phyloP scores from a whole-genome alignment of 2,113 vertebrate species.

The Gymnogyps californianus region DNA sequence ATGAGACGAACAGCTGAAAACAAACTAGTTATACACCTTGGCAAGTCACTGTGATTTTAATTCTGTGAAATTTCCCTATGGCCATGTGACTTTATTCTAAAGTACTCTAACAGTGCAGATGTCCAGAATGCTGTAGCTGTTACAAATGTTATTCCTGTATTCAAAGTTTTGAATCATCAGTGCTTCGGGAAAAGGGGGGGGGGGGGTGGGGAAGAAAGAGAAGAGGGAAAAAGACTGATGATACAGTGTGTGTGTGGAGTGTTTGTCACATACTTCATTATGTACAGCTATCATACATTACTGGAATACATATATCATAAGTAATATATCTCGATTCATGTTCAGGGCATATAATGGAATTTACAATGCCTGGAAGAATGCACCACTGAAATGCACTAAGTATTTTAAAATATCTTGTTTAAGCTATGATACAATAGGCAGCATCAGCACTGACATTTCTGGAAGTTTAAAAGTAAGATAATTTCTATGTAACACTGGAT shows the following conservation, averaged over 20 bases:
- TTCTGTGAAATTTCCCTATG: slow-evolving; percentile 80
- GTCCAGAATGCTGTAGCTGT: slow-evolving; percentile 70
- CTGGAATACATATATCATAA: neutral
- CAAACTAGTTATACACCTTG: slow-evolving; percentile 86
- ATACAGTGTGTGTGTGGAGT: neutral
- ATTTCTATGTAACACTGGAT: slow-evolving; percentile 60
- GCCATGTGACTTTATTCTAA: slow-evolving; percentile 79
- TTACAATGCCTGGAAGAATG: slow-evolving; percentile 31
- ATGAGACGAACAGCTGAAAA: slow-evolving; percentile 87
- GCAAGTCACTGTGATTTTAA: slow-evolving; percentile 77
- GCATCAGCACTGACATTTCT: slow-evolving; percentile 51
- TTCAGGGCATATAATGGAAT: slow-evolving; percentile 17
- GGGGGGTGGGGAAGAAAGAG: neutral
- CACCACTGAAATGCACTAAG: neutral
- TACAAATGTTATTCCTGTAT: slow-evolving; percentile 67
- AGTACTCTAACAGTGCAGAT: slow-evolving; percentile 76
- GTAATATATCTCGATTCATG: slow-evolving; percentile 6
- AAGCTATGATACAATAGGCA: slow-evolving; percentile 35
- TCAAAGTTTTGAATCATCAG: slow-evolving; percentile 63
- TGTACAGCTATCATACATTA: neutral
- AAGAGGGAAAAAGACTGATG: neutral
- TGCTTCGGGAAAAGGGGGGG: neutral
- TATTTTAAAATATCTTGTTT: slow-evolving; percentile 28
- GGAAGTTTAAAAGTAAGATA: slow-evolving; percentile 67
- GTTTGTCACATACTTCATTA: slow-evolving; percentile 43